Evolutionary conservation across 2,113 vertebrate species (phyloP), one percentile per base, ranked within the genome.

Genomic region (Microtus oregoni): DNA sequence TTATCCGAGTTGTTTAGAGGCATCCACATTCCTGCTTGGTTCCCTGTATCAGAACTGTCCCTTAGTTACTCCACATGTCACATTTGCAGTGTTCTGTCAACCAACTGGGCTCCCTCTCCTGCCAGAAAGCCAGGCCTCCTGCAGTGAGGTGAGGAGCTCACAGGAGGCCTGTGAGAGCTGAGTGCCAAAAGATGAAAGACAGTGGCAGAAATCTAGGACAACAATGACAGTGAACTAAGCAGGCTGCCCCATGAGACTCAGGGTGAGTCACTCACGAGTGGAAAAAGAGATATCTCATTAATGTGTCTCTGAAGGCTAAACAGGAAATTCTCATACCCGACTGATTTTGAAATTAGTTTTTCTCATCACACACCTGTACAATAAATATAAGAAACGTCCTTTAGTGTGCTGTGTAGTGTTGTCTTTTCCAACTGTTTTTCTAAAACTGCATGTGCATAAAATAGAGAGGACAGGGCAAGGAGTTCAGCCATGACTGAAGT

Each of bases 291-390:
- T 83, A 67, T 82, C 78, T 83, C 38, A 78, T 89, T 55, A 90
- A 30, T n/a, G 87, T 50, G 41, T 92, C 55, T 79, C 50, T 78
- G 76, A 12, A 41, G 9, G 65, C 65, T 79, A 68, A 90, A 97
- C 93, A 96, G 96, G 93, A 96, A 94, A 94, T 92, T 92, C 86
- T 96, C 81, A 92, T 65, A 44, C 38, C 4, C 8, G 15, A 14
- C 47, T 61, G 85, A 73, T 44, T 92, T 65, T 97, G 86, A 97
- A 92, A n/a, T 92, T 19, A 78, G 24, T 89, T 82, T 47, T 75
- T 93, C 30, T 78, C 35, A 68, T 87, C 89, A 96, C 90, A 91
- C 7, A 70, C 28, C 47, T 89, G 70, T 86, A 86, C 22, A 86
- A 58, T 55, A 55, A 90, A 70, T 26, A 47, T 10, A 87, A 58